phyloP scores from a whole-genome alignment of 2,888 invertebrate genomes.

The Dasypolia templi region DNA sequence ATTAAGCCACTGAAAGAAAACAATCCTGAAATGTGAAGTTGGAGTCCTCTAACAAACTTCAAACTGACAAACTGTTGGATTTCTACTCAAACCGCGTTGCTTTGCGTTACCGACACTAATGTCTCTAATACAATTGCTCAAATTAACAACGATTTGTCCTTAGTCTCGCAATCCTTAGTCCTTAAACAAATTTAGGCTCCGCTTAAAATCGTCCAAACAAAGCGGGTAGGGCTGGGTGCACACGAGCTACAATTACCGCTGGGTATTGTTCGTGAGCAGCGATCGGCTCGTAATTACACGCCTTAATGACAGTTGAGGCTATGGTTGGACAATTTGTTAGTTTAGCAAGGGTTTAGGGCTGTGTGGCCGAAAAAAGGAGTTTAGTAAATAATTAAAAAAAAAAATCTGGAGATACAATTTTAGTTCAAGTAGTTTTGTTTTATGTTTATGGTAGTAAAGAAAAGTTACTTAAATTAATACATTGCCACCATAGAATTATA shows the following conservation, averaged over 20 bases:
- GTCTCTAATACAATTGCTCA: slow-evolving; percentile 1
- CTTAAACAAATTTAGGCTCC: slow-evolving; percentile 46
- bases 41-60: not conserved
- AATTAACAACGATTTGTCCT: slow-evolving; percentile 45
- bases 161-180: slow-evolving; percentile 6
- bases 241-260: slow-evolving; percentile 66
- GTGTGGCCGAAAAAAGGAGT: not conserved
- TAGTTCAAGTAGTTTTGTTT: not conserved
- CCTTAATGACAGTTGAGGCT: slow-evolving; percentile 67
- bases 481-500: not conserved
- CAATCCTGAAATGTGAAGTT: too few relatives aligned
- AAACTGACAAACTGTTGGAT: not conserved
- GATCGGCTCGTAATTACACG: slow-evolving; percentile 73
- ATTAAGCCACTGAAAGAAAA: too few relatives aligned
- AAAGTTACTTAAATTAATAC: not conserved
- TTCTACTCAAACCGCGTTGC: too few relatives aligned
- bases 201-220: slow-evolving; percentile 55
- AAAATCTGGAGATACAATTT: not conserved
- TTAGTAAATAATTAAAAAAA: not conserved
- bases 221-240: slow-evolving; percentile 71
- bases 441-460: not conserved
- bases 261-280: slow-evolving; percentile 70
- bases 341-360: slow-evolving; percentile 41
- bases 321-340: slow-evolving; percentile 53
- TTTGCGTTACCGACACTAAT: not conserved